A percentile compares a stretch with the other conserved stretches of the same genome.
Conservation (phyloP, 2,113 vertebrate genomes). For the Phaetusa simplex region DNA sequence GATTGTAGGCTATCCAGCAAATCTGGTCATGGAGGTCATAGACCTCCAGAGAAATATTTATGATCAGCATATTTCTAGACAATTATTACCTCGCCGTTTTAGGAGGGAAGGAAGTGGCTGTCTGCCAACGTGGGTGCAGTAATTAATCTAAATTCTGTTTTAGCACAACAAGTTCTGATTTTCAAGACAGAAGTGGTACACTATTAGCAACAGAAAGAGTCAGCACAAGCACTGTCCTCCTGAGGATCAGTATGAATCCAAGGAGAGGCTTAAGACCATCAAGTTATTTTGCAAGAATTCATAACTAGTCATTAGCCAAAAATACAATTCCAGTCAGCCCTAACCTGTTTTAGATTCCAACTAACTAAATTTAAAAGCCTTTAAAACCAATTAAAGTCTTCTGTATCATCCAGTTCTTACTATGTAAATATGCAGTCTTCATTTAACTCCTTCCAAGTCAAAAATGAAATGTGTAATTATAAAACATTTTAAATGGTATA, state of each 20-base stretch:
- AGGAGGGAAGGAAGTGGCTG: background rate
- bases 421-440: background rate
- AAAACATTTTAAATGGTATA: background rate
- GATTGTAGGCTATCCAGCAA: background rate
- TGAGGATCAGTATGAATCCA: background rate
- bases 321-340: background rate
- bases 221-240: background rate
- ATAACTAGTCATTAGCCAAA: background rate
- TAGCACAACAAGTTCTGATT: background rate
- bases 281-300: background rate
- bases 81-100: background rate
- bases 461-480: background rate
- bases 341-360: background rate
- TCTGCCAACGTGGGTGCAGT: background rate
- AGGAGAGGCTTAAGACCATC: background rate
- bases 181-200: background rate
- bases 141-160: background rate
- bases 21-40: background rate
- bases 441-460: background rate
- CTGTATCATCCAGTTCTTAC: background rate
- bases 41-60: background rate
- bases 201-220: background rate
- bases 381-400: background rate
- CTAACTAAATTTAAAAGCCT: conserved; percentile 6
- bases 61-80: background rate